Conservation (phyloP, 2,888 invertebrate genomes). For the Sinodicranocentrus sp. region DNA sequence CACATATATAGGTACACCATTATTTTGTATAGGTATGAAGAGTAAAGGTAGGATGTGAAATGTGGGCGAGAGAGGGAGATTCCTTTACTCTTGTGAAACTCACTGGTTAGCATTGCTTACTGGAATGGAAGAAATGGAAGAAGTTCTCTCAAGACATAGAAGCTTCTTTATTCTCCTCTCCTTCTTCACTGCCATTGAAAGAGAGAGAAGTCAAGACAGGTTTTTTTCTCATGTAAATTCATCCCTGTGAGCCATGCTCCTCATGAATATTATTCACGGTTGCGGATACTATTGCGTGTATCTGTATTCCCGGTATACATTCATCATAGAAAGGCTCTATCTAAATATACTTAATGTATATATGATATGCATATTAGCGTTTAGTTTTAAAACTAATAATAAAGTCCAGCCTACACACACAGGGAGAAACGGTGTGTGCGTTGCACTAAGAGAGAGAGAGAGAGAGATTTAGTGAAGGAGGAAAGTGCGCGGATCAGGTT, state of each 20-base stretch:
- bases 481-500: slow-evolving; percentile 63
- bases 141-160: background rate
- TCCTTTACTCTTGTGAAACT: background rate
- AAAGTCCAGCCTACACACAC: slow-evolving; percentile 20
- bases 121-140: slow-evolving; percentile 27
- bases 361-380: background rate
- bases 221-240: slow-evolving; percentile 64
- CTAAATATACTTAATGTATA: too few relatives aligned
- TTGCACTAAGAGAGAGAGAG: background rate
- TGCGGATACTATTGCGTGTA: slow-evolving; percentile 15
- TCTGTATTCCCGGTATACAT: too few relatives aligned
- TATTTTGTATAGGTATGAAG: background rate
- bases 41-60: slow-evolving; percentile 21
- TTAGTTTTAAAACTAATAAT: slow-evolving; percentile 11
- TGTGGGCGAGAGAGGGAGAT: slow-evolving; percentile 35
- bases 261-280: slow-evolving; percentile 21
- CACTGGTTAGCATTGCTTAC: slow-evolving; percentile 5
- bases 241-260: slow-evolving; percentile 48
- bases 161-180: background rate
- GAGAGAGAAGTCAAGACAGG: slow-evolving; percentile 59
- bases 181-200: background rate
- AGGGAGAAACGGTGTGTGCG: slow-evolving; percentile 2
- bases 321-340: too few relatives aligned
- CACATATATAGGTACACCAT: too few relatives aligned
- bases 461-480: slow-evolving; percentile 39